Evolutionary conservation across 1,140 invertebrate species (phyloP).

Genomic region (Saxidomus purpurata): DNA sequence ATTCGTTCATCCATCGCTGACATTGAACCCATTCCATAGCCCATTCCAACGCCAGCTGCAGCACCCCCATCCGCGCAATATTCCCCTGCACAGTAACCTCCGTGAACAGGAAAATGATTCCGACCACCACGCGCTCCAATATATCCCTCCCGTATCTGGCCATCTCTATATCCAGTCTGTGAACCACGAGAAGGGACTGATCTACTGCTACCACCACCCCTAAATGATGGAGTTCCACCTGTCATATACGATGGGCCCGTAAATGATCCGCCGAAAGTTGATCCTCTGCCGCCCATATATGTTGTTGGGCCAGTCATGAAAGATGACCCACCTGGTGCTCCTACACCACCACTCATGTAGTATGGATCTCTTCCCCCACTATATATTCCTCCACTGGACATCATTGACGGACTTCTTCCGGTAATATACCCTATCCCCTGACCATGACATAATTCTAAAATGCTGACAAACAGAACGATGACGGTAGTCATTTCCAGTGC

Average conservation of each 20-base stretch:
- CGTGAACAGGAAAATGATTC: slow-evolving; percentile 33
- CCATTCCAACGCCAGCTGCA: neutral
- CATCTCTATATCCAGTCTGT: neutral
- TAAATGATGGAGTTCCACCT: neutral
- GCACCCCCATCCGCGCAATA: slow-evolving; percentile 14
- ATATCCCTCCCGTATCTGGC: neutral
- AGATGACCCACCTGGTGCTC: neutral
- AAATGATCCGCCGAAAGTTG: neutral
- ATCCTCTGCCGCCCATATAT: neutral
- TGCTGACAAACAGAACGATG: neutral
- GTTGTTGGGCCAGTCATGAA: neutral
- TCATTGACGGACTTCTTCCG: too few species aligned
- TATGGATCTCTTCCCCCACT: neutral
- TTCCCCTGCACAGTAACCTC: slow-evolving; percentile 35
- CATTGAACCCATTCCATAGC: slow-evolving; percentile 25
- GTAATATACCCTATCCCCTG: neutral
- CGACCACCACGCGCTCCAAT: slow-evolving; percentile 42
- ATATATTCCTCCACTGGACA: too few species aligned
- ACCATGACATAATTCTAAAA: neutral
- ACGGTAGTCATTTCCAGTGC: too few species aligned
- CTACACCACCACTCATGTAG: neutral
- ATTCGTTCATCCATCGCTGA: slow-evolving; percentile 2
- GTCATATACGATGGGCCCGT: neutral
- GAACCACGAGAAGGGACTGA: neutral
- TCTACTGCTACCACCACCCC: neutral